A percentile compares a stretch with the other conserved stretches of the same genome.
Conservation (phyloP, 2,113 vertebrate species). For the Crotalus helleri region DNA sequence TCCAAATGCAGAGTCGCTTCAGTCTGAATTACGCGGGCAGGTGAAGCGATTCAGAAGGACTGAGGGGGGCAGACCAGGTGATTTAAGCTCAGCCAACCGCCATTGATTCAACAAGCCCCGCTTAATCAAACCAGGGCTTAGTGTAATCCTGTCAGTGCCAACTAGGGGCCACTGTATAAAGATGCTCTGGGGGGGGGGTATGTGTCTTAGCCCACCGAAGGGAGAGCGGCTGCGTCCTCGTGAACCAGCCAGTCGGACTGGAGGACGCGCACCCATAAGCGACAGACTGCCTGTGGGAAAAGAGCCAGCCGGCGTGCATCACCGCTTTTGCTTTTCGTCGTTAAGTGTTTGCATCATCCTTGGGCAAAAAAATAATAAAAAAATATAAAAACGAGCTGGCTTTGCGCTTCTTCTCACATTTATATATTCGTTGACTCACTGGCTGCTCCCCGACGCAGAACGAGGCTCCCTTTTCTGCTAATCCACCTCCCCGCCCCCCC, state of each 20-base stretch:
- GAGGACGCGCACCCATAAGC: not conserved
- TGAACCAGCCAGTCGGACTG: not conserved
- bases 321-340: constrained; percentile 11
- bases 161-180: too few species aligned
- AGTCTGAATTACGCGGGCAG: too few species aligned
- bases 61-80: too few species aligned
- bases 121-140: too few species aligned
- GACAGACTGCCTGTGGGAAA: not conserved
- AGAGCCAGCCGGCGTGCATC: not conserved
- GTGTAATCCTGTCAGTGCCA: too few species aligned
- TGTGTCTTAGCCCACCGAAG: not conserved
- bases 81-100: too few species aligned
- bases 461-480: constrained; percentile 53
- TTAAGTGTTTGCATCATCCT: constrained; percentile 31
- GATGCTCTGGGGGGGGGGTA: too few species aligned
- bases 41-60: too few species aligned
- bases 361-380: not conserved
- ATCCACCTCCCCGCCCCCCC: constrained; percentile 35
- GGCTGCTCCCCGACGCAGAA: constrained; percentile 16
- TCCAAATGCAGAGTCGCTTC: too few species aligned
- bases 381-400: not conserved
- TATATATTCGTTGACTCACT: constrained; percentile 45
- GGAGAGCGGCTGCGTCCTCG: not conserved
- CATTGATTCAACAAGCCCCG: too few species aligned
- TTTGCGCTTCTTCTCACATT: constrained; percentile 48